Percentiles rank a stretch among this genome's conserved stretches.
These are phyloP conservation scores for Calephelis perditalis DNA, from an alignment of 2,888 invertebrate species.

Conservation along the genomic window DNA sequence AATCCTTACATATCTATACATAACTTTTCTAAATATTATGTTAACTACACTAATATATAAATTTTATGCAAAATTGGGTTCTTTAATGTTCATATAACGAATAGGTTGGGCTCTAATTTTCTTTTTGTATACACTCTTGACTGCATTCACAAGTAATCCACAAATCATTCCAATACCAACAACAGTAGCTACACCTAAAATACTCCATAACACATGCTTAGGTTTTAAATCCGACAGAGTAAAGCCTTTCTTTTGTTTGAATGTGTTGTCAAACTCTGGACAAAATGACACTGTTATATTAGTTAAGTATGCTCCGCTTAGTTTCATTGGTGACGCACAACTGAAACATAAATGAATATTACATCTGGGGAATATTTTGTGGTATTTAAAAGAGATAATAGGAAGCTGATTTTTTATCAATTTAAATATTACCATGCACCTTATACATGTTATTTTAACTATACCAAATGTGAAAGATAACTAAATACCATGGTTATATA, in stretches of 20 bases:
- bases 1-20: conserved; percentile 12
- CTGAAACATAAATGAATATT: conserved; percentile 42
- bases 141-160: conserved; percentile 56
- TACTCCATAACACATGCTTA: conserved; percentile 66
- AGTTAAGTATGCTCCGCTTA: conserved; percentile 59
- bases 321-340: conserved; percentile 65
- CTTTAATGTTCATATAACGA: conserved; percentile 56
- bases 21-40: conserved; percentile 18
- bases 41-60: conserved; percentile 21
- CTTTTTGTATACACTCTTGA: conserved; percentile 54
- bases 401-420: background rate
- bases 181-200: conserved; percentile 58
- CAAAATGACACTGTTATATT: conserved; percentile 60
- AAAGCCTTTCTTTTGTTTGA: conserved; percentile 44
- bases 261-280: conserved; percentile 57
- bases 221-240: conserved; percentile 52
- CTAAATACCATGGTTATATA: too few species aligned
- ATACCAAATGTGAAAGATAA: too few species aligned
- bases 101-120: conserved; percentile 56
- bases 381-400: background rate
- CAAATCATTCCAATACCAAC: conserved; percentile 57
- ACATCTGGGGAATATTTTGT: too few species aligned
- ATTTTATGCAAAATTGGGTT: conserved; percentile 55
- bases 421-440: too few species aligned
- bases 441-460: too few species aligned